Evolutionary conservation across 64 coral and sea anemone species (phyloP), one percentile per base, ranked within the genome.

Genomic region (Anthopleura sola): DNA sequence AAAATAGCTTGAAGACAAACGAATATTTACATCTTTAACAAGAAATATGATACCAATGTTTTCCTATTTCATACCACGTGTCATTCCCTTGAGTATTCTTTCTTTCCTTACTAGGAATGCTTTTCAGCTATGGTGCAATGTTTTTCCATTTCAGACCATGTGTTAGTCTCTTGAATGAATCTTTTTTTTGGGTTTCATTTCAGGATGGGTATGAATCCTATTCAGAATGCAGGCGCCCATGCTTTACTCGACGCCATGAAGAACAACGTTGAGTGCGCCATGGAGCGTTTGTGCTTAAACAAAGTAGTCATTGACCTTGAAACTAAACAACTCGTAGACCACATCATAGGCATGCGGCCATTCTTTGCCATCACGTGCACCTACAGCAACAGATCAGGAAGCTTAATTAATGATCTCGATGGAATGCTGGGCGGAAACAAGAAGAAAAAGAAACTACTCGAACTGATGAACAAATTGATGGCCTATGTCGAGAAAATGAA

Each of bases 181-280:
- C 1, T 77, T 38, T 37, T 34, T 88, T 49, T 16, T 18, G 8
- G 77, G 23, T 51, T 33, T 75, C 54, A 18, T 85, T 86, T 34
- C 75, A 98, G 91, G 46, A 91, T 93, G 36, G 95, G 95, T 13
- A 37, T 90, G 39, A 98, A 98, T 49, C 91, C 88, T 13, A 85
- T 98, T 19, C 88, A 88, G 49, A 93, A 90, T 53, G 50, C 47
- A 5, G 95, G 95, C 17, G 95, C 95, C 0, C 78, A 83, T 37
- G 54, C 38, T 3, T 60, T 93, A 33, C 66, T 98, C 3, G 80
- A 86, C n/a, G 91, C 95, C 6, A 93, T 93, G 31, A 91, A 93
- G n/a, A 87, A 82, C 14, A 98, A 98, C 49, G 66, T 18, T 26
- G 88, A 93, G 21, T 78, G 85, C 4, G 88, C 91, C 0, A 71